phyloP scores from a whole-genome alignment of 2,888 invertebrate genomes.

The Meteorus colon region DNA sequence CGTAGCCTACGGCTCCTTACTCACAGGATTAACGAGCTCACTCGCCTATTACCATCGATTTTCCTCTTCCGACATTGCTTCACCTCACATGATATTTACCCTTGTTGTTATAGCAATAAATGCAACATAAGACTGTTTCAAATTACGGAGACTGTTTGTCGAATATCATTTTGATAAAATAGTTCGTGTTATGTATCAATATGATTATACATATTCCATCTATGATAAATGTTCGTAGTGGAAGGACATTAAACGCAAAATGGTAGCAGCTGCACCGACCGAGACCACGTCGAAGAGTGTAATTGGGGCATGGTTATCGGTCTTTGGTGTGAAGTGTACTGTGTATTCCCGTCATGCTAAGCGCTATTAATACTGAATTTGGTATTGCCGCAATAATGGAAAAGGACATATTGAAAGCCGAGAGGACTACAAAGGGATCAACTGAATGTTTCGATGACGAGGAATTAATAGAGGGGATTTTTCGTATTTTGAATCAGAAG shows the following conservation, averaged over 20 bases:
- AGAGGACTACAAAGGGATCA: background rate
- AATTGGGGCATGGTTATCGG: constrained; percentile 52
- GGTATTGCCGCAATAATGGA: background rate
- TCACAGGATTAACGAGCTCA: constrained; percentile 36
- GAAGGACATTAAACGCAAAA: constrained; percentile 33
- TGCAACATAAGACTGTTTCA: background rate
- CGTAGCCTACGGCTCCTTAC: constrained; percentile 2
- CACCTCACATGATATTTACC: constrained; percentile 14
- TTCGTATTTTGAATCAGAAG: too few species aligned
- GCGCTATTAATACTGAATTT: constrained; percentile 49
- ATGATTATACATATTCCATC: constrained; percentile 28
- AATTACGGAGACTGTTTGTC: background rate
- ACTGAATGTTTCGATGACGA: too few species aligned
- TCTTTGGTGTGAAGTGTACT: constrained; percentile 40
- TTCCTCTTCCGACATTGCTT: constrained; percentile 32
- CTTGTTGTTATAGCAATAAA: constrained; percentile 17
- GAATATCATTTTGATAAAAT: constrained; percentile 4
- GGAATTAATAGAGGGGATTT: too few species aligned
- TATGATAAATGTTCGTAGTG: constrained; percentile 22
- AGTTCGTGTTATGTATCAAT: background rate
- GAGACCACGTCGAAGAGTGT: constrained; percentile 41
- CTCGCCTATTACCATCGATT: constrained; percentile 40
- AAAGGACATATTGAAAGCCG: background rate
- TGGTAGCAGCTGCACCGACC: constrained; percentile 38
- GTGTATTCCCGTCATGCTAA: constrained; percentile 45